Evolutionary conservation across 1,140 invertebrate genomes (phyloP), one percentile per base, ranked within the genome.

Genomic region (Bombus ignitus): DNA sequence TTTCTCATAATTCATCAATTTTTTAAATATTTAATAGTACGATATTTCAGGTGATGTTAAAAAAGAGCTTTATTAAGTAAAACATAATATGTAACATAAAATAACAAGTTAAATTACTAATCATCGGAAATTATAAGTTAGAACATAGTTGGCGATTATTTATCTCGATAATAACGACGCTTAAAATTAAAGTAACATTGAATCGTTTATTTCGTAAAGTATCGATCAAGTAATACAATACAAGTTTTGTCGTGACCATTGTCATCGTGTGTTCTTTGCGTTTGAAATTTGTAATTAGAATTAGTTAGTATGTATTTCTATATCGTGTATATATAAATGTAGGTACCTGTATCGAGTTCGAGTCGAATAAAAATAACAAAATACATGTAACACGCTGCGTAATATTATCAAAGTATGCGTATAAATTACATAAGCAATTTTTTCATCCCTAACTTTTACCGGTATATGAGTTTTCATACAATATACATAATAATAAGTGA

Each of bases 311-410:
- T 88, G 42, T 85, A 86, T 59, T 28, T 47, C 13, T 75, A 32
- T 80, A 65, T 86, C 53, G 59, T 89, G 88, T 90, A 90, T 28
- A 88, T 87, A 68, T 88, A 66, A 73, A 78, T 77, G 65, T 81
- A 88, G 78, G 72, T 86, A 86, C 72, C 66, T 81, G 75, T 86
- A 86, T 47, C 78, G n/a, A 78, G 47, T 78, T 74, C 28, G 81
- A 35, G 35, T 71, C 77, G 82, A 81, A 84, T 87, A 87, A 88
- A 87, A 81, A 15, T 89, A 86, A 89, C 86, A 83, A 90, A 85
- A 88, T 85, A 86, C 28, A 80, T 42, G 59, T 81, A 71, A 83
- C 78, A 71, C 35, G 5, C 77, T 86, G 70, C 53, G 57, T 72
- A 86, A 86, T 73, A 78, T 62, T 75, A 82, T 72, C 57, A 8